Percentiles rank a stretch among this genome's conserved stretches.
These are phyloP conservation scores for Zosterops lateralis DNA, from an alignment of 2,113 vertebrate species.

Conservation along the genomic window DNA sequence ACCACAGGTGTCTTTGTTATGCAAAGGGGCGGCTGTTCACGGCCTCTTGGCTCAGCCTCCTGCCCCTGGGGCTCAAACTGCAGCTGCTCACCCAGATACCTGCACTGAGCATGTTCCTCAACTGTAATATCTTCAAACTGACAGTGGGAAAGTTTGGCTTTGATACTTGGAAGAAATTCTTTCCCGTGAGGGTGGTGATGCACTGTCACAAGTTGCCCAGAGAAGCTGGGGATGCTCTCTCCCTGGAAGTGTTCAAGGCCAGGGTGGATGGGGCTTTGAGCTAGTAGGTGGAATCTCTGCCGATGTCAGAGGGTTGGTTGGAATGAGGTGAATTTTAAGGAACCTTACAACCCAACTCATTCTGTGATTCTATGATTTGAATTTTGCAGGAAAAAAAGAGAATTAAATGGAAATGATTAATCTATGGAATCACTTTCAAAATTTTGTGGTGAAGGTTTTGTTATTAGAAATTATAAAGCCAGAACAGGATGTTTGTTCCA, in stretches of 20 bases:
- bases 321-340: background rate
- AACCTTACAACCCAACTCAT: background rate
- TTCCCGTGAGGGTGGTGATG: background rate
- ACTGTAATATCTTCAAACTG: background rate
- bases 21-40: rapidly evolving
- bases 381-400: background rate
- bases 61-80: rapidly evolving
- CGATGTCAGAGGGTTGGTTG: rapidly evolving
- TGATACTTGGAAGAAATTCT: background rate
- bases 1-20: background rate
- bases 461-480: background rate
- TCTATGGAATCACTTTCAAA: background rate
- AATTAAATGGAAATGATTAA: background rate
- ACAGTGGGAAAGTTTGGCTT: background rate
- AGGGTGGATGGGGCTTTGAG: background rate
- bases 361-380: background rate
- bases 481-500: background rate
- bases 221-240: background rate
- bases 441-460: background rate
- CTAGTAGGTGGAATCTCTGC: background rate
- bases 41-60: background rate
- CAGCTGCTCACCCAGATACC: background rate
- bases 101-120: background rate
- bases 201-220: background rate
- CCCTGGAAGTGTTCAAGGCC: background rate